phyloP scores from a whole-genome alignment of 2,797 vertebrate genomes.

The Percopsis omiscomaycus region DNA sequence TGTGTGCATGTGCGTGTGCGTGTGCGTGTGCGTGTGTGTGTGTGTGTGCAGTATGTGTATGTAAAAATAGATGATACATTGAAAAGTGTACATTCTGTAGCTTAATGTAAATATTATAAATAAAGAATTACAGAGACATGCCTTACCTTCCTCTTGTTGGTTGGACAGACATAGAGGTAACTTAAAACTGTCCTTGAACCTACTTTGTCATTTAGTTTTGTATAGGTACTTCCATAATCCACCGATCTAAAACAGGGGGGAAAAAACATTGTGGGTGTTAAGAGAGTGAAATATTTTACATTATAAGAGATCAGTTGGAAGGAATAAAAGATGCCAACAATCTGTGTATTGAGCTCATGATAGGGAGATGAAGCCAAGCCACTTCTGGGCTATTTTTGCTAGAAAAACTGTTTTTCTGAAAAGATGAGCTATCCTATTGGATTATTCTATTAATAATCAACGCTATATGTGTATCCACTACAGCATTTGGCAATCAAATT shows the following conservation, averaged over 20 bases:
- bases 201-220: conserved; percentile 92
- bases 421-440: too few species aligned
- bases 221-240: conserved; percentile 93
- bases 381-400: too few species aligned
- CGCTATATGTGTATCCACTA: too few species aligned
- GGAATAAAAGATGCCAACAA: too few species aligned
- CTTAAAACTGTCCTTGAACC: conserved; percentile 92
- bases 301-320: too few species aligned
- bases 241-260: conserved; percentile 82
- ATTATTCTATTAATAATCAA: background rate
- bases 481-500: too few species aligned
- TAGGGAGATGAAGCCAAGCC: too few species aligned
- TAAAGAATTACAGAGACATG: conserved; percentile 21
- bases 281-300: background rate
- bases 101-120: conserved; percentile 39
- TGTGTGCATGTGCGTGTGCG: background rate
- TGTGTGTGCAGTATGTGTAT: too few species aligned
- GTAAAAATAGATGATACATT: background rate
- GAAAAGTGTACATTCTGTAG: conserved; percentile 20
- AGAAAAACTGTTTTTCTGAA: too few species aligned
- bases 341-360: background rate
- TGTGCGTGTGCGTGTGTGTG: background rate
- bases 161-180: conserved; percentile 95
- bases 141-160: conserved; percentile 94
- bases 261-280: conserved; percentile 2